phyloP scores from a whole-genome alignment of 2,113 vertebrate species.

The cattle (Bos taurus) region DNA sequence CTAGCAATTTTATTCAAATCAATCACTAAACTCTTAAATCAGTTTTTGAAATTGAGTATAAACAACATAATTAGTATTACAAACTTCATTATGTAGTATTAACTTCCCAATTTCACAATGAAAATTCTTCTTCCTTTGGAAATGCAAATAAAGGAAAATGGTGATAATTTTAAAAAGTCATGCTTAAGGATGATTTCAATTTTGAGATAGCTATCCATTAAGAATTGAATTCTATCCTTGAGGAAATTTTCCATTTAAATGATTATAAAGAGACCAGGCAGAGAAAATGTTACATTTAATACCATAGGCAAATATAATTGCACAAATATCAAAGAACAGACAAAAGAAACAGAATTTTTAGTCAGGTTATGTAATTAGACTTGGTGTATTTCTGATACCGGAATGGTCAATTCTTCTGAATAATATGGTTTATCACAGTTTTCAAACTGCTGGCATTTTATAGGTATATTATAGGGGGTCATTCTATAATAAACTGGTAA shows the following conservation, averaged over 20 bases:
- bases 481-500: neutral
- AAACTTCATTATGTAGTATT: conserved; percentile 20
- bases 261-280: neutral
- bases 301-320: neutral
- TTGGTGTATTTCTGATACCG: neutral
- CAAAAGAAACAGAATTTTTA: neutral
- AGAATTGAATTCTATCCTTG: neutral
- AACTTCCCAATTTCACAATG: conserved; percentile 14
- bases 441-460: conserved; percentile 1
- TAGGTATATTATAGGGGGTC: neutral
- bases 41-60: conserved; percentile 34
- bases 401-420: neutral
- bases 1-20: conserved; percentile 14
- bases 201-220: neutral
- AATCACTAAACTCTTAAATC: conserved; percentile 16
- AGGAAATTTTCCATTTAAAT: neutral
- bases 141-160: conserved; percentile 24
- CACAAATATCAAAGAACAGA: neutral
- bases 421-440: neutral
- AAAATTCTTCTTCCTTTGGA: conserved; percentile 13
- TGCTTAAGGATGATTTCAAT: neutral
- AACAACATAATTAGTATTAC: conserved; percentile 5
- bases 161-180: neutral
- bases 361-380: neutral
- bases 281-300: neutral